Base-by-base conservation (phyloP, 1,140 invertebrate genomes). In the Arion vulgaris region DNA sequence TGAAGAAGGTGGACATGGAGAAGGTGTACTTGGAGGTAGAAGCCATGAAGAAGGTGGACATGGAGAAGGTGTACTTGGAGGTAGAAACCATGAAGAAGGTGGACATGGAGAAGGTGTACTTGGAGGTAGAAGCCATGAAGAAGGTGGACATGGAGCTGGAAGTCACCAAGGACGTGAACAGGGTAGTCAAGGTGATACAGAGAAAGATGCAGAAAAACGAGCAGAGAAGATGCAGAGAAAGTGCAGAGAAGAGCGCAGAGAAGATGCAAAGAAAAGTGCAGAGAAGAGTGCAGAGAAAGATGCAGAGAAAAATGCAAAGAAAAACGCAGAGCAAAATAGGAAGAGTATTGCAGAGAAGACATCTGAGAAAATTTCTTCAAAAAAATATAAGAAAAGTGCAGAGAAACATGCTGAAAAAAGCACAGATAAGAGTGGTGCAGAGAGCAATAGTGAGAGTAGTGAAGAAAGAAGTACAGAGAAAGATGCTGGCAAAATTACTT, bases 281-380 rank as follows among this genome's bases (percentile, higher is more conserved):
- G 66, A 69, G 39, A 28, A 34, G 69, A 62, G 45, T 17, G 28
- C 34, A 71, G 62, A 69, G 36, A 45, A 32, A 69, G 66, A 49
- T 15, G 39, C 17, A 19, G n/a, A 69, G 28, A 19, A 45, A 39
- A 17, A 41, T 26, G 19, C 13, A 49, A 11, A 69, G 38, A 36
- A 39, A 80, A 38, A 57, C 9, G n/a, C 49, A 66, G 76, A 78
- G 28, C 11, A n/a, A 78, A 32, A 62, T 17, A 36, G 36, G 34
- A 32, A 62, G 53, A 34, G n/a, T 32, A 17, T 32, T 49, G n/a
- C n/a, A n/a, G n/a, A n/a, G 45, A 19, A 49, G 45, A 49, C 9
- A n/a, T n/a, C n/a, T n/a, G n/a, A n/a, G n/a, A n/a, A n/a, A n/a
- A n/a, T n/a, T n/a, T n/a, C n/a, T n/a, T n/a, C n/a, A n/a, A n/a